phyloP scores from a whole-genome alignment of 2,797 vertebrate species.

The Neopelma chrysocephalum region DNA sequence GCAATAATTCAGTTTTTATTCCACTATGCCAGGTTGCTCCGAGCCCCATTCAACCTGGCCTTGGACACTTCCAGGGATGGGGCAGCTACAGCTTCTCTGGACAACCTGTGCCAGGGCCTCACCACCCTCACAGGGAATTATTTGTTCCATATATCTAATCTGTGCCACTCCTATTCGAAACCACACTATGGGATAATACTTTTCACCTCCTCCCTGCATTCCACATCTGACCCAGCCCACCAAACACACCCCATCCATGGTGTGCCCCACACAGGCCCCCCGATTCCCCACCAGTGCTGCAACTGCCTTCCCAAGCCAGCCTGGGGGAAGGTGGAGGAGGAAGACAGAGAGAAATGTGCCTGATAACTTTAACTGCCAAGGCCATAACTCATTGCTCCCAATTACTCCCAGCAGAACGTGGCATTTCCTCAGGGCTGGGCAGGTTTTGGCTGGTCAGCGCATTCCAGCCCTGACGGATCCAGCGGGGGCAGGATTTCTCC shows the following conservation, averaged over 20 bases:
- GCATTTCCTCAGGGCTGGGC: not conserved
- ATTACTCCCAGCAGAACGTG: not conserved
- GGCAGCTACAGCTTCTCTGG: not conserved
- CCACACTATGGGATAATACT: accelerated
- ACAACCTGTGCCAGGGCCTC: not conserved
- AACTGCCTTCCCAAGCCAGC: not conserved
- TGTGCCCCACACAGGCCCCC: not conserved
- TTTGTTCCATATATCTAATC: not conserved
- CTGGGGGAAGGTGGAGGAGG: not conserved
- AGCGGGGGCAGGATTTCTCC: not conserved
- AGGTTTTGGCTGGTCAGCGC: not conserved
- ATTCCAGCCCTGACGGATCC: not conserved
- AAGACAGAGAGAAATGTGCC: not conserved
- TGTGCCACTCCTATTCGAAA: not conserved
- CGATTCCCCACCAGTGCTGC: not conserved
- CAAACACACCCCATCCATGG: accelerated
- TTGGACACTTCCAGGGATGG: not conserved
- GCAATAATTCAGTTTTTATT: not conserved
- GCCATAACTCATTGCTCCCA: not conserved
- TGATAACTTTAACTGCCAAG: not conserved
- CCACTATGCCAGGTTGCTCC: accelerated
- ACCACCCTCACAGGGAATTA: not conserved
- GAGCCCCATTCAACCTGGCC: accelerated
- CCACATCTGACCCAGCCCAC: not conserved
- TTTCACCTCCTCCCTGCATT: not conserved